Evolutionary conservation across 37 sponge, comb jelly and placozoan species (phyloP).

Genomic region (Cliona cf. orientalis): DNA sequence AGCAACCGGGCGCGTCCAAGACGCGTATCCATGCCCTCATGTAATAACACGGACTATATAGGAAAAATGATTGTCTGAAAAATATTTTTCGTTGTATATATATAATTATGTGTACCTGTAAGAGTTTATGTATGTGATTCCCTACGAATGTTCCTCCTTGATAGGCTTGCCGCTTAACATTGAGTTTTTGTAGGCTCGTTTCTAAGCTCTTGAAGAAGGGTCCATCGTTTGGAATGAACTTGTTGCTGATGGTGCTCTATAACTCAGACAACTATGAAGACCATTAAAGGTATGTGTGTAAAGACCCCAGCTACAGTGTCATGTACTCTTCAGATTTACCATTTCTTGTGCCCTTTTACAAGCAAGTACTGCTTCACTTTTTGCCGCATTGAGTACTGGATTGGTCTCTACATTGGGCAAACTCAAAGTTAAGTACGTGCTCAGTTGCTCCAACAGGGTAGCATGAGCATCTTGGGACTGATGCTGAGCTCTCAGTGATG

Average conservation of each 20-base stretch:
- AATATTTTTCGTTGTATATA: too few relatives aligned
- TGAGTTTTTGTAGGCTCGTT: neutral
- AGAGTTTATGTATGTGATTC: conserved; percentile 45
- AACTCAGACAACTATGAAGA: too few relatives aligned
- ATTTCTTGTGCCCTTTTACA: too few relatives aligned
- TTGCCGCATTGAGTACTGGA: neutral
- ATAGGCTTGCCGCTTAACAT: conserved; percentile 39
- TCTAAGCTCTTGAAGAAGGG: conserved; percentile 22
- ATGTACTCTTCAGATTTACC: too few relatives aligned
- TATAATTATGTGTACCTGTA: conserved; percentile 45
- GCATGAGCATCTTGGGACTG: neutral
- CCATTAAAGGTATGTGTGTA: too few relatives aligned
- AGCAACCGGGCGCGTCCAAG: too few relatives aligned
- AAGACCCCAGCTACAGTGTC: too few relatives aligned
- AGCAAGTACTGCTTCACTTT: too few relatives aligned
- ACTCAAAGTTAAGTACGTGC: neutral
- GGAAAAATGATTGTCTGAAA: too few relatives aligned
- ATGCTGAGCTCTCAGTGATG: neutral
- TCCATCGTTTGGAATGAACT: conserved; percentile 18
- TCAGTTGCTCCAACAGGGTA: neutral
- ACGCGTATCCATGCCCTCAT: too few relatives aligned
- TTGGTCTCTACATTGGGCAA: neutral
- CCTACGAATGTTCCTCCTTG: conserved; percentile 53
- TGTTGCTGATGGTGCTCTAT: too few relatives aligned
- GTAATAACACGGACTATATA: too few relatives aligned